Evolutionary conservation across 2,113 vertebrate genomes (phyloP).

Genomic region (Stigmatopora nigra): DNA sequence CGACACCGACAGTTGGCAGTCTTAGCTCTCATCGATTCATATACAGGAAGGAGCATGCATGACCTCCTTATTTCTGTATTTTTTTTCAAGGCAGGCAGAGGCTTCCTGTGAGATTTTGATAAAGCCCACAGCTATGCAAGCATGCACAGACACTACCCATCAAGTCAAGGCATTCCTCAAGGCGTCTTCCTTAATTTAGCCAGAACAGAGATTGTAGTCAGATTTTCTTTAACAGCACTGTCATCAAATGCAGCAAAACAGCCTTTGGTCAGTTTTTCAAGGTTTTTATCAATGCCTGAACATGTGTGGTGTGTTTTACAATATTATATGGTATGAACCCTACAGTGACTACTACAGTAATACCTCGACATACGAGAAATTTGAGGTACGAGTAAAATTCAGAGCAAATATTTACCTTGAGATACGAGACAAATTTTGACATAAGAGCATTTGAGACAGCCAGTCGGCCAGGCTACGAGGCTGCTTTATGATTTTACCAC

Average conservation of each 20-base stretch:
- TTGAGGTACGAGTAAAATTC: no score
- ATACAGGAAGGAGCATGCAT: conserved; percentile 20
- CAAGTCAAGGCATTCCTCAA: conserved; percentile 25
- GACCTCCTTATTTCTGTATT: conserved; percentile 18
- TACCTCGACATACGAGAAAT: no score
- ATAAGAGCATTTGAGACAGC: no score
- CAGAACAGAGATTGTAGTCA: not conserved
- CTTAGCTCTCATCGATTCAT: not conserved
- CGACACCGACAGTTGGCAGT: not conserved
- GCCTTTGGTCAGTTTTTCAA: not conserved
- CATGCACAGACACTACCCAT: conserved; percentile 48
- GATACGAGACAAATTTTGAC: no score
- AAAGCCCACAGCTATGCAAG: conserved; percentile 57
- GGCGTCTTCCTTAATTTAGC: conserved; percentile 1
- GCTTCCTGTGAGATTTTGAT: conserved; percentile 37
- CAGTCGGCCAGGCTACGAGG: no score
- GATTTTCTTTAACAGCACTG: not conserved
- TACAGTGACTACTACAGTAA: no score
- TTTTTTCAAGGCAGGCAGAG: not conserved
- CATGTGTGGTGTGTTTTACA: no score
- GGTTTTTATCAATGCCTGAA: no score
- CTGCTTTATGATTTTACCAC: no score
- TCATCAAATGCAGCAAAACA: not conserved
- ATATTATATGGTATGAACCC: no score
- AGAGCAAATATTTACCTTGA: no score